phyloP scores from a whole-genome alignment of 2,797 vertebrate genomes.

The Phalanger gymnotis region DNA sequence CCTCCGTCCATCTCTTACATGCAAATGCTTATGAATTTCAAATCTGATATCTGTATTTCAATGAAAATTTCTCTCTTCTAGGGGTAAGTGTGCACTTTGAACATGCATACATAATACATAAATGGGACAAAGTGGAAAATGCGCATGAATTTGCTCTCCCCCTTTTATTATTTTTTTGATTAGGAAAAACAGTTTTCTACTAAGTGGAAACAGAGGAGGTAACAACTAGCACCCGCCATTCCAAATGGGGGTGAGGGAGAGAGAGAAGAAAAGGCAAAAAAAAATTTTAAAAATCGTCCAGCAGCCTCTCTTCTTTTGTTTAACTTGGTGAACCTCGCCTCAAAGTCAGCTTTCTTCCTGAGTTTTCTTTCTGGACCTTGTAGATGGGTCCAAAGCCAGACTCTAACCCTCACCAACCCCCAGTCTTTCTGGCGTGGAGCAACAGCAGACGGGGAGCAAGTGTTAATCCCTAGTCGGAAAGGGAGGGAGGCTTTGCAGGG shows the following conservation, averaged over 20 bases:
- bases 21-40: neutral
- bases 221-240: neutral
- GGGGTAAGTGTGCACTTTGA: neutral
- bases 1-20: neutral
- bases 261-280: neutral
- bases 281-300: neutral
- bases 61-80: neutral
- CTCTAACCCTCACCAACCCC: slow-evolving; percentile 18
- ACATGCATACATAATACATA: neutral
- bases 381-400: slow-evolving; percentile 49
- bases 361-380: neutral
- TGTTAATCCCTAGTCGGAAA: slow-evolving; percentile 84
- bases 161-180: neutral
- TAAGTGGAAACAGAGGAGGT: neutral
- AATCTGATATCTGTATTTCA: neutral
- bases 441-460: slow-evolving; percentile 65
- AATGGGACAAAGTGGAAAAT: neutral
- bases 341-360: slow-evolving; percentile 7
- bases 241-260: neutral
- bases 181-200: neutral
- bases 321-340: slow-evolving; percentile 6
- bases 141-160: neutral
- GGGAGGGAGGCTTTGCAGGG: slow-evolving; percentile 87
- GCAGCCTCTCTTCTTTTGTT: slow-evolving; percentile 60
- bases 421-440: slow-evolving; percentile 33